Evolutionary conservation across 2,113 vertebrate species (phyloP).

Genomic region (Ictidomys tridecemlineatus): DNA sequence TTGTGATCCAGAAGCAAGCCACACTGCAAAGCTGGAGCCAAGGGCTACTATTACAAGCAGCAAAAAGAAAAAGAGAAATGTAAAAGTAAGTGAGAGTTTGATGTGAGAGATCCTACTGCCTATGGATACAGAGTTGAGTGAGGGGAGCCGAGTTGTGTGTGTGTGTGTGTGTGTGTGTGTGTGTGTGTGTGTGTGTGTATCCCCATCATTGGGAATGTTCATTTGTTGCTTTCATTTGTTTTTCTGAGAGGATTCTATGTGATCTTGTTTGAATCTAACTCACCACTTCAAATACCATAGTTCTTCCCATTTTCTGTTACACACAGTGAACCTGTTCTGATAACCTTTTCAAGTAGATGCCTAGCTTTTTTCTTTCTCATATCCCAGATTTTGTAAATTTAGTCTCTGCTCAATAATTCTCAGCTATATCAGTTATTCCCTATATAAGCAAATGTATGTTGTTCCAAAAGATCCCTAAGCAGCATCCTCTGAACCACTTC

Average conservation of each 20-base stretch:
- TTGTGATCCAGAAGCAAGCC: not conserved
- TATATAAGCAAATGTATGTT: not conserved
- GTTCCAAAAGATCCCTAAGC: not conserved
- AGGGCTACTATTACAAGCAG: not conserved
- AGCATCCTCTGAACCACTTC: not conserved
- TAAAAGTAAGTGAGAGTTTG: not conserved
- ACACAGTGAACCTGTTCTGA: constrained; percentile 9
- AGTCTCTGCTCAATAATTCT: constrained; percentile 39
- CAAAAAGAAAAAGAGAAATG: not conserved
- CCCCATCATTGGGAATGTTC: not conserved
- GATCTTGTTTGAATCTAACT: not conserved
- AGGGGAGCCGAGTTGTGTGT: not conserved
- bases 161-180: not conserved
- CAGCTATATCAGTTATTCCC: not conserved
- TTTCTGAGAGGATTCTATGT: constrained; percentile 25
- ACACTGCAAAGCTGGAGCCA: not conserved
- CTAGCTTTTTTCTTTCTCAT: not conserved
- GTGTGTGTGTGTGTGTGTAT: too few relatives aligned
- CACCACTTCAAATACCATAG: not conserved
- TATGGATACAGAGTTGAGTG: not conserved
- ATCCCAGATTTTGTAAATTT: not conserved
- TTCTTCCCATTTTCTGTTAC: constrained; percentile 4
- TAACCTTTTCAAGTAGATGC: constrained; percentile 18
- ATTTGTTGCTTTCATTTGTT: constrained; percentile 14
- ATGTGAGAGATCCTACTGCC: not conserved